Evolutionary conservation across 2,113 vertebrate genomes (phyloP), one percentile per base, ranked within the genome.

Genomic region (Muscicapa adusta): DNA sequence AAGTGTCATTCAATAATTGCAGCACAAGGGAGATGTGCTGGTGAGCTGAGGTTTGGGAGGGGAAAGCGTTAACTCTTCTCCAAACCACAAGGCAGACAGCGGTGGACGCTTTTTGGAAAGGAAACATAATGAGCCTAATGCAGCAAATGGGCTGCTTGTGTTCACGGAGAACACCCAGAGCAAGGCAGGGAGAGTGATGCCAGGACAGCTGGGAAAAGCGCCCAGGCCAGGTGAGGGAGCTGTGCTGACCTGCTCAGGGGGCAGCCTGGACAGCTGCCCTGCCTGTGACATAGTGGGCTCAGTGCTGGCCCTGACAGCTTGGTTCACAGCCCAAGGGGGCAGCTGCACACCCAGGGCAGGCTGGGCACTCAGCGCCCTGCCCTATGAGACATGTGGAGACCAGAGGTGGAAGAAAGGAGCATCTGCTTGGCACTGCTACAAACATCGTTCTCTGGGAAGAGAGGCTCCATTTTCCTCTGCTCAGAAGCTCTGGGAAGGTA

Each of bases 1-100:
- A 96, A 96, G 85, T 94, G 96, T 96, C 95, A 89, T 95, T 95
- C 96, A 96, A 92, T 97, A 88, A 84, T 89, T 86, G 90, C 78
- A 95, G 86, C 96, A 93, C 96, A 93, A 26, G 63, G 87, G 72
- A 91, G 66, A 57, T 34, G 82, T 20, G 90, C 68, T 83, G 85
- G 93, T 75, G 57, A 75, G 79, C 40, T 9, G 22, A 91, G 85
- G 36, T 65, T 94, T 54, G 89, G 85, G 71, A 76, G 73, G 73
- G 26, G 66, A 84, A 89, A 70, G 63, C 2, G 3, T 73, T 88
- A 91, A 90, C 72, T 28, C 72, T 72, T 70, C 80, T 74, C 47
- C 62, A 28, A 71, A 73, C 67, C 38, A 3, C 72, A 36, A 18
- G 16, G 47, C 36, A 43, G 66, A 28, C 28, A 61, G 42, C 0